A percentile compares a stretch with the other conserved stretches of the same genome.
Conservation (phyloP, 30 jellyfish, hydroid and myxozoan genomes). For the Aurelia aurita region DNA sequence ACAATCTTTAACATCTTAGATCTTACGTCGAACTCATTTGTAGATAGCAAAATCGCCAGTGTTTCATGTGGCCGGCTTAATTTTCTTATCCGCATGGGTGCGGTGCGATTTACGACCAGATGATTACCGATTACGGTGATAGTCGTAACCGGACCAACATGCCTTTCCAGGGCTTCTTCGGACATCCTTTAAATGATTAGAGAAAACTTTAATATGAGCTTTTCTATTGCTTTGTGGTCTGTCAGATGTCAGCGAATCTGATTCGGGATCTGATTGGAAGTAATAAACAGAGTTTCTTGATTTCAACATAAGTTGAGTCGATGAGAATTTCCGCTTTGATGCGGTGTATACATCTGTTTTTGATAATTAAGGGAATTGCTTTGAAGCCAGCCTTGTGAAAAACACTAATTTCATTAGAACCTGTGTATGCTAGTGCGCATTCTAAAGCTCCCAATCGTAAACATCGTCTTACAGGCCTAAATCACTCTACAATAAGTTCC, state of each 20-base stretch:
- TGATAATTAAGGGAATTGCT: slow-evolving; percentile 34
- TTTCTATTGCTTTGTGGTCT: slow-evolving; percentile 66
- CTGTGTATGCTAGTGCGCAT: slow-evolving; percentile 23
- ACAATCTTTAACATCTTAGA: no score
- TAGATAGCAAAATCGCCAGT: not conserved
- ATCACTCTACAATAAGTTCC: no score
- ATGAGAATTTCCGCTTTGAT: slow-evolving; percentile 53
- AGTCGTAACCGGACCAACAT: slow-evolving; percentile 19
- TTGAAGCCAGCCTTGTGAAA: slow-evolving; percentile 25
- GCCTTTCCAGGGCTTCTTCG: slow-evolving; percentile 31
- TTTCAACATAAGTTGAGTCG: slow-evolving; percentile 52
- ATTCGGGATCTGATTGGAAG: slow-evolving; percentile 34
- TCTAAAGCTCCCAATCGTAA: slow-evolving; percentile 25
- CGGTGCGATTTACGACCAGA: slow-evolving; percentile 5
- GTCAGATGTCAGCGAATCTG: slow-evolving; percentile 77
- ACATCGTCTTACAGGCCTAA: slow-evolving; percentile 4
- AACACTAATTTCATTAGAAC: slow-evolving; percentile 38
- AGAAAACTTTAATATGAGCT: slow-evolving; percentile 51
- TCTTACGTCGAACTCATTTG: not conserved
- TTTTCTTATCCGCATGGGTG: slow-evolving; percentile 8
- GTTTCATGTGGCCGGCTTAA: slow-evolving; percentile 13
- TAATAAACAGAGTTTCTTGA: slow-evolving; percentile 35
- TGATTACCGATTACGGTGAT: slow-evolving; percentile 14
- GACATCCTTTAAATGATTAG: slow-evolving; percentile 46
- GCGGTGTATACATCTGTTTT: slow-evolving; percentile 65